Evolutionary conservation across 2,888 invertebrate species (phyloP).

Genomic region (Colostygia pectinataria): DNA sequence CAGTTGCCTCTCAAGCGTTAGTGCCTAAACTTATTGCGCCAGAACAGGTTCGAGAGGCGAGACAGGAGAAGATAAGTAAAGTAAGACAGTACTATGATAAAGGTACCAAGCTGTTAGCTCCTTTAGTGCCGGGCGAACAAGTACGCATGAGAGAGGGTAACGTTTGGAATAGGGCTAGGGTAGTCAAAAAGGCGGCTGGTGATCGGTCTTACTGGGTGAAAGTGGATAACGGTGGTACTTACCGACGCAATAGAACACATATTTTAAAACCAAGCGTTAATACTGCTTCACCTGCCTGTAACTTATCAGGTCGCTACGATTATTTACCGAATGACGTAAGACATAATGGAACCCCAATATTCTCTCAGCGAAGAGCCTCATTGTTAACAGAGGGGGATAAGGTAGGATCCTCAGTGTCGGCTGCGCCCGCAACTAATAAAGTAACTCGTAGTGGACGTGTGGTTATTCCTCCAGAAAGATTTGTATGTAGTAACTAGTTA

Average conservation of each 20-base stretch:
- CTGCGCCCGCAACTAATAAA: not conserved
- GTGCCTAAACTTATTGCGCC: not conserved
- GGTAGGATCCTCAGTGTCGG: not conserved
- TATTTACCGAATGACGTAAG: not conserved
- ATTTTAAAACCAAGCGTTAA: not conserved
- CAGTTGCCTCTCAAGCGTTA: not conserved
- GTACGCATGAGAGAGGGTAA: not conserved
- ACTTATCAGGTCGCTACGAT: not conserved
- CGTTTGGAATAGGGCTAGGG: not conserved
- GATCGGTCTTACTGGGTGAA: slow-evolving; percentile 9
- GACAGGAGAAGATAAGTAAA: not conserved
- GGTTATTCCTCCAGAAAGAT: not conserved
- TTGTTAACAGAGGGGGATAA: not conserved
- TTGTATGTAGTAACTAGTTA: no score
- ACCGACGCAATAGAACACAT: slow-evolving; percentile 4
- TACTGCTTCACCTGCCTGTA: not conserved
- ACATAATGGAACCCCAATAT: not conserved
- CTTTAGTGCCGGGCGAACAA: not conserved
- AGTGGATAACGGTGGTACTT: slow-evolving; percentile 10
- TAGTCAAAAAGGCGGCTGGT: not conserved
- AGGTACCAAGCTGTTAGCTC: not conserved
- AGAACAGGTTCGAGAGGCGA: not conserved
- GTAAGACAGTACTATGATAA: not conserved
- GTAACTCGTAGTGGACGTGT: not conserved
- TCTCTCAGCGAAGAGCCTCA: not conserved